phyloP scores from a whole-genome alignment of 2,888 invertebrate genomes.

The Dasypolia templi region DNA sequence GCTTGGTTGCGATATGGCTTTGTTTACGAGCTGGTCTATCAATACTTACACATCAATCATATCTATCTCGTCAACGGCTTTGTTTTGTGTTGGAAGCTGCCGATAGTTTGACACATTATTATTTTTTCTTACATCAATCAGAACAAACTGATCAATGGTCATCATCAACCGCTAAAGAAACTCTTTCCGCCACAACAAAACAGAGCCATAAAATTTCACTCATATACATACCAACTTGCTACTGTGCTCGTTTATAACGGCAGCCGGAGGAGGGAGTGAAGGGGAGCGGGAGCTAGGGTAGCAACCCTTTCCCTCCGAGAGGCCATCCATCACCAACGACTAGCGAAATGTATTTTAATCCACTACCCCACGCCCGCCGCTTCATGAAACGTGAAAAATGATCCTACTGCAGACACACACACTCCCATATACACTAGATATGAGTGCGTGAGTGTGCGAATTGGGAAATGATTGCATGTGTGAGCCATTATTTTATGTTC shows the following conservation, averaged over 20 bases:
- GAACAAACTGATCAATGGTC: not conserved
- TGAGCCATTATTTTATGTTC: slow-evolving; percentile 25
- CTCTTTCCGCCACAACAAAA: slow-evolving; percentile 9
- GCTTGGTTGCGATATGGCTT: slow-evolving; percentile 30
- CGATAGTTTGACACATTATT: not conserved
- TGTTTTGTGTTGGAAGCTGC: slow-evolving; percentile 1
- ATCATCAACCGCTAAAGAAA: not conserved
- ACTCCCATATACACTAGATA: slow-evolving; percentile 46
- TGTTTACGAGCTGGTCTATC: slow-evolving; percentile 60
- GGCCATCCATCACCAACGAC: slow-evolving; percentile 86
- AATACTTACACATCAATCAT: slow-evolving; percentile 47
- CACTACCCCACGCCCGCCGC: slow-evolving; percentile 85
- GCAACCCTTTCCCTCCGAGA: slow-evolving; percentile 84
- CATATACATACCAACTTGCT: slow-evolving; percentile 73
- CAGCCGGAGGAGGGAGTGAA: slow-evolving; percentile 41
- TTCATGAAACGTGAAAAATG: slow-evolving; percentile 91
- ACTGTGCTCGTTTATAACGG: slow-evolving; percentile 51
- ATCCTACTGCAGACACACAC: slow-evolving; percentile 78
- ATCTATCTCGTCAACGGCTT: slow-evolving; percentile 14
- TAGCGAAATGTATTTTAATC: slow-evolving; percentile 90
- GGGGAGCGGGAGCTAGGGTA: slow-evolving; percentile 56
- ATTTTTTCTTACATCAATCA: not conserved
- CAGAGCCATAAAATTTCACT: slow-evolving; percentile 74
- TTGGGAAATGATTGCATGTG: slow-evolving; percentile 54
- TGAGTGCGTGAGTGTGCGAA: slow-evolving; percentile 52